phyloP scores from a whole-genome alignment of 2,888 invertebrate genomes.

The Muschampia plurimacula region DNA sequence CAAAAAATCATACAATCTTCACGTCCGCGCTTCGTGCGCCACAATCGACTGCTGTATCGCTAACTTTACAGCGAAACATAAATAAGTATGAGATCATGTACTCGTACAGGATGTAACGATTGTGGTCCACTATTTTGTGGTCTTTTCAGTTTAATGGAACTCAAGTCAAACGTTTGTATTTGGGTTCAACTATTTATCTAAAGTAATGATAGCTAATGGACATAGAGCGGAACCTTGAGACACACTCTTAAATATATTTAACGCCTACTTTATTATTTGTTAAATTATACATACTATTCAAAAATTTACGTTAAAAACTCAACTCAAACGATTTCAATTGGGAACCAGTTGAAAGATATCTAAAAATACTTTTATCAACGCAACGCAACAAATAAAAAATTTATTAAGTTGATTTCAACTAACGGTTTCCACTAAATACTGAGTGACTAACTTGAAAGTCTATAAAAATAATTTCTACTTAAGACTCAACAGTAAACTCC shows the following conservation, averaged over 20 bases:
- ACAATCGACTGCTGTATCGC: constrained; percentile 38
- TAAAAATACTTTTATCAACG: too few species aligned
- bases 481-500: too few species aligned
- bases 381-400: too few species aligned
- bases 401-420: too few species aligned
- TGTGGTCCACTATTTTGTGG: constrained; percentile 22
- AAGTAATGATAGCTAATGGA: background rate
- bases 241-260: background rate
- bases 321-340: too few species aligned
- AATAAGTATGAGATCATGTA: constrained; percentile 56
- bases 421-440: too few species aligned
- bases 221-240: background rate
- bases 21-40: constrained; percentile 43
- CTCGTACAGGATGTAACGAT: constrained; percentile 22
- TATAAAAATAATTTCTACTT: too few species aligned
- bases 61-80: constrained; percentile 47
- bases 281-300: too few species aligned
- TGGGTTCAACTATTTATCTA: background rate
- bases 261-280: too few species aligned
- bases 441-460: background rate
- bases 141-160: constrained; percentile 14
- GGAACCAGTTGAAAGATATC: too few species aligned
- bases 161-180: constrained; percentile 7
- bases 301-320: too few species aligned
- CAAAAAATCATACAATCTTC: constrained; percentile 43